Conservation (phyloP, 2,888 invertebrate genomes). For the Himalopsyche tibetana region DNA sequence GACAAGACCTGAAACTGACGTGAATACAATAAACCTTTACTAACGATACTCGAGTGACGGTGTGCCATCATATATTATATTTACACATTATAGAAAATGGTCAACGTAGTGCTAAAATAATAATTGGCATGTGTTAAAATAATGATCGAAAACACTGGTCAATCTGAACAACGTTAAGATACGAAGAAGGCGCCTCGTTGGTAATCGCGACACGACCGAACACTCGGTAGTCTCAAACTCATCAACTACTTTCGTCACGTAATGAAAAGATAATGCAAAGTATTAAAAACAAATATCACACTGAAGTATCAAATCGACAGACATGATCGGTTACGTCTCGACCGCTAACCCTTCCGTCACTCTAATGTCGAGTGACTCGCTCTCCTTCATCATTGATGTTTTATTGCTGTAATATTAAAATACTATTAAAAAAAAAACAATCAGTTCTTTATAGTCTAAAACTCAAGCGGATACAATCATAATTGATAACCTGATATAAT, state of each 20-base stretch:
- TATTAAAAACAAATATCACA: conserved; percentile 43
- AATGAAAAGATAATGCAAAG: conserved; percentile 29
- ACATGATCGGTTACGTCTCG: conserved; percentile 1
- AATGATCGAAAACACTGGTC: too few species aligned
- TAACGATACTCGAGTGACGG: too few species aligned
- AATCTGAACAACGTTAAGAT: background rate
- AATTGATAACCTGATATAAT: background rate
- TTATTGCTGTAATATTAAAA: conserved; percentile 38
- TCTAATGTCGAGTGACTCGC: background rate
- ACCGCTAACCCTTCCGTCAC: background rate
- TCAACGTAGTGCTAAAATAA: too few species aligned
- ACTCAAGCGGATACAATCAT: background rate
- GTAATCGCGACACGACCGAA: background rate
- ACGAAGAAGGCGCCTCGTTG: background rate
- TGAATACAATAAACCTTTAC: too few species aligned
- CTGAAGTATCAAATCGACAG: conserved; percentile 11
- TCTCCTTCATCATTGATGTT: background rate
- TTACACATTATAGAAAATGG: too few species aligned
- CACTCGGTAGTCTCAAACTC: background rate
- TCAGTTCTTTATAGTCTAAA: conserved; percentile 14
- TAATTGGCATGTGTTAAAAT: too few species aligned
- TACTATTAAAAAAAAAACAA: conserved; percentile 27
- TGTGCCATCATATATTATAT: too few species aligned
- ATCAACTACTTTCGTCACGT: conserved; percentile 11
- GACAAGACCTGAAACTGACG: too few species aligned